Base-by-base conservation (phyloP, 2,888 invertebrate genomes). In the Sycophila texana region DNA sequence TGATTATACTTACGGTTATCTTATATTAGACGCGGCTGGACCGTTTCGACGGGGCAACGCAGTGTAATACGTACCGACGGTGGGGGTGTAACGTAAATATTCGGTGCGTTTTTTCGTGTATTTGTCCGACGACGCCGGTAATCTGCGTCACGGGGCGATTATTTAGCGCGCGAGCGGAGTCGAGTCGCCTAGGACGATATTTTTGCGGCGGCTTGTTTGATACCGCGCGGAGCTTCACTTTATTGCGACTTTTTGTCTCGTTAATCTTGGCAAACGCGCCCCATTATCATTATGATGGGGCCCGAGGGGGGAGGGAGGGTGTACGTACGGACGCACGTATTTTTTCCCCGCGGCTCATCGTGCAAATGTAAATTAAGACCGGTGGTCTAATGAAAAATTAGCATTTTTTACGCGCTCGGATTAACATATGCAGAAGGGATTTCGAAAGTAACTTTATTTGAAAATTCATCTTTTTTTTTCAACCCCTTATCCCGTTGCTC, bases 1-100 rank as follows among this genome's bases (percentile, higher is more conserved):
- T 74, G 57, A 74, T 65, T n/a, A n/a, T 57, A 66, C 74, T 49
- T 30, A 13, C 76, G 72, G 55, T 67, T 73, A 66, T 66, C 67
- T 72, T 77, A 67, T 73, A 67, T 73, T 57, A 3, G 30, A 16
- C 63, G 58, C 5, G 61, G 22, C 10, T 39, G 10, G 39, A 10
- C 39, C 1, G 39, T 10, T 39, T 39, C 39, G 39, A 39, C 10
- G 39, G 10, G 10, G 39, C 39, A 10, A 39, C 1, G 39, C 39
- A 39, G 10, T 39, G 10, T 10, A 39, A 39, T 39, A 39, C 39
- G 10, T 7, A 1, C 39, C 10, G 39, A 10, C 39, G 10, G 47
- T 14, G 13, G 12, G 61, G 13, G 14, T 5, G n/a, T 18, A 4
- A 16, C 18, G 57, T 57, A 55, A 73, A 55, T 63, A 51, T 63